These are phyloP conservation scores for Calameuta pallipes DNA, from an alignment of 2,888 invertebrate genomes.

Conservation along the genomic window DNA sequence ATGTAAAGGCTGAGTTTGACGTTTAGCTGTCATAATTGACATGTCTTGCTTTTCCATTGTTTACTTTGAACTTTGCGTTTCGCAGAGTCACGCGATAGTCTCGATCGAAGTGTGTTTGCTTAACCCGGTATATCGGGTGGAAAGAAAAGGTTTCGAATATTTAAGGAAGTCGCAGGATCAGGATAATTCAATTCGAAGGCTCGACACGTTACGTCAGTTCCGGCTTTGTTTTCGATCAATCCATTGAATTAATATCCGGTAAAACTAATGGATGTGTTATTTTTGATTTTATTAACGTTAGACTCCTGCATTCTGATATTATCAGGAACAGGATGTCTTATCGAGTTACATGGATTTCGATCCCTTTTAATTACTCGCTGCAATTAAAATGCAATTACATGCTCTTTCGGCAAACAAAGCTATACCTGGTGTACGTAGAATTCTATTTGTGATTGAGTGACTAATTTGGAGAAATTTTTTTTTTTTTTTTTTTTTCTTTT, in stretches of 20 bases:
- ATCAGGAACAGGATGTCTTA: background rate
- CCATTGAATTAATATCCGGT: background rate
- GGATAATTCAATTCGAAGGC: background rate
- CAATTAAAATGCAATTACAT: background rate
- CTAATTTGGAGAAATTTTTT: too few species aligned
- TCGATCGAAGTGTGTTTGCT: conserved; percentile 16
- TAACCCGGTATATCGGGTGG: conserved; percentile 14
- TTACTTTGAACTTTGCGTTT: background rate
- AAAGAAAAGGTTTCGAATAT: conserved; percentile 12
- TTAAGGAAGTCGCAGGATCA: conserved; percentile 16
- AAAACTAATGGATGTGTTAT: background rate
- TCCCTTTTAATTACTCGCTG: background rate
- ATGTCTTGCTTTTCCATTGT: background rate
- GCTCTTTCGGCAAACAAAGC: background rate
- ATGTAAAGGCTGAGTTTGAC: background rate
- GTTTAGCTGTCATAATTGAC: background rate
- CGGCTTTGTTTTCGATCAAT: background rate
- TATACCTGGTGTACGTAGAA: background rate
- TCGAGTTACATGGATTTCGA: background rate
- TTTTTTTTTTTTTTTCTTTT: too few species aligned
- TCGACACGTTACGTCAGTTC: background rate
- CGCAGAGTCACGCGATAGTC: background rate
- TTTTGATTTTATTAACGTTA: background rate
- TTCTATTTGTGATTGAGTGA: background rate
- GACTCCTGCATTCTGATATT: background rate